A percentile compares a stretch with the other conserved stretches of the same genome.
Conservation (phyloP, 1,140 invertebrate species). For the Ips nitidus region DNA sequence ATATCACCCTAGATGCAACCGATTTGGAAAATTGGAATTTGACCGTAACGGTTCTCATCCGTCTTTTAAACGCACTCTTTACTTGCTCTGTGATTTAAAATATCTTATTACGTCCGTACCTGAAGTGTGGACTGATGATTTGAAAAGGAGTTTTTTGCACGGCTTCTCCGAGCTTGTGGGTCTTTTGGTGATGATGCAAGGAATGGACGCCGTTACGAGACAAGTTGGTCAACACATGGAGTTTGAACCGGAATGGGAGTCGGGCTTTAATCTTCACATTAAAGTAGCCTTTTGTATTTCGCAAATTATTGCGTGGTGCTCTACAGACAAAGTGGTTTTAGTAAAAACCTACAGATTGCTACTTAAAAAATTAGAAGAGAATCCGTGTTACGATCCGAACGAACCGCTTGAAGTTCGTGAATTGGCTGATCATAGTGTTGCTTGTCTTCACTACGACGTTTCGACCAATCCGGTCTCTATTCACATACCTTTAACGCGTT, state of each 20-base stretch:
- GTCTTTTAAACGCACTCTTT: conserved; percentile 88
- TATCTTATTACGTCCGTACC: conserved; percentile 86
- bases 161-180: conserved; percentile 79
- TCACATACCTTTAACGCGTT: conserved; percentile 81
- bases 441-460: conserved; percentile 89
- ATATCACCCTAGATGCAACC: conserved; percentile 77
- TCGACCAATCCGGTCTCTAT: conserved; percentile 83
- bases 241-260: conserved; percentile 99
- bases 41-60: conserved; percentile 65
- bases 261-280: conserved; percentile 95
- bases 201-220: conserved; percentile 81
- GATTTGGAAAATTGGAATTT: conserved; percentile 73
- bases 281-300: conserved; percentile 88
- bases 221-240: conserved; percentile 96
- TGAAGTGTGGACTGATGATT: conserved; percentile 71
- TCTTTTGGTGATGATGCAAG: conserved; percentile 88
- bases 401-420: conserved; percentile 58
- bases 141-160: conserved; percentile 82
- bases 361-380: conserved; percentile 64
- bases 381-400: conserved; percentile 54
- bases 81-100: conserved; percentile 86
- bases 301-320: conserved; percentile 87
- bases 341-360: conserved; percentile 75
- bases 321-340: conserved; percentile 75
- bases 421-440: conserved; percentile 72